Percentiles rank a stretch among this genome's conserved stretches.
phyloP scores from a whole-genome alignment of 2,113 vertebrate species.

The Fukomys damarensis region DNA sequence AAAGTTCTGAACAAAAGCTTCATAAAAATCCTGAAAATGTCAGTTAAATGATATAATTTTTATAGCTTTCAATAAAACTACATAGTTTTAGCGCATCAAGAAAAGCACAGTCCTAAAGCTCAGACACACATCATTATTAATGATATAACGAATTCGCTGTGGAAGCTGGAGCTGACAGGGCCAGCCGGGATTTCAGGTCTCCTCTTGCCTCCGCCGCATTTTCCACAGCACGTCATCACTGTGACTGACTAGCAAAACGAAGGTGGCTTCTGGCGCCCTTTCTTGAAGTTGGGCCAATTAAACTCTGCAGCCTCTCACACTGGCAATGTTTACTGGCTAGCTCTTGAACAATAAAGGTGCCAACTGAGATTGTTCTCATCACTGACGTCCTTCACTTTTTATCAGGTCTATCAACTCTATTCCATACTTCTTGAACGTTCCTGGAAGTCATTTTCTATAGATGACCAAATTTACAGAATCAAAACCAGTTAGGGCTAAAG shows the following conservation, averaged over 20 bases:
- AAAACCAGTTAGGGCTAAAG: conserved; percentile 19
- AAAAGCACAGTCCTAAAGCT: conserved; percentile 67
- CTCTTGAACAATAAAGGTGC: conserved; percentile 35
- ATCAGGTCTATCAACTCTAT: conserved; percentile 1
- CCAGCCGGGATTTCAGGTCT: conserved; percentile 20
- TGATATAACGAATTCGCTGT: conserved; percentile 55
- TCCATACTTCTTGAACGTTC: not conserved
- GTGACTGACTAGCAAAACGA: conserved; percentile 68
- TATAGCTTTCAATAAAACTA: conserved; percentile 65
- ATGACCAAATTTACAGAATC: conserved; percentile 1
- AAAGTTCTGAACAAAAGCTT: conserved; percentile 42
- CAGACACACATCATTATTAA: conserved; percentile 57
- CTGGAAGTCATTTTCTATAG: conserved; percentile 33
- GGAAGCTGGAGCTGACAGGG: conserved; percentile 42
- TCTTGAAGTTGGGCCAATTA: conserved; percentile 54
- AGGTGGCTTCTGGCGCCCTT: conserved; percentile 26
- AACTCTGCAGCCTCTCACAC: conserved; percentile 29
- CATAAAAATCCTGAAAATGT: conserved; percentile 56
- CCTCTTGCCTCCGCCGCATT: not conserved
- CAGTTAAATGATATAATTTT: conserved; percentile 68
- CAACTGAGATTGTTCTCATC: conserved; percentile 41
- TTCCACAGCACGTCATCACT: conserved; percentile 59
- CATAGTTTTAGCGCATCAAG: conserved; percentile 52
- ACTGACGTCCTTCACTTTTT: not conserved
- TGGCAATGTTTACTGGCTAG: conserved; percentile 17